These are phyloP conservation scores for Echinops telfairi DNA, from an alignment of 2,113 vertebrate species.

Conservation along the genomic window DNA sequence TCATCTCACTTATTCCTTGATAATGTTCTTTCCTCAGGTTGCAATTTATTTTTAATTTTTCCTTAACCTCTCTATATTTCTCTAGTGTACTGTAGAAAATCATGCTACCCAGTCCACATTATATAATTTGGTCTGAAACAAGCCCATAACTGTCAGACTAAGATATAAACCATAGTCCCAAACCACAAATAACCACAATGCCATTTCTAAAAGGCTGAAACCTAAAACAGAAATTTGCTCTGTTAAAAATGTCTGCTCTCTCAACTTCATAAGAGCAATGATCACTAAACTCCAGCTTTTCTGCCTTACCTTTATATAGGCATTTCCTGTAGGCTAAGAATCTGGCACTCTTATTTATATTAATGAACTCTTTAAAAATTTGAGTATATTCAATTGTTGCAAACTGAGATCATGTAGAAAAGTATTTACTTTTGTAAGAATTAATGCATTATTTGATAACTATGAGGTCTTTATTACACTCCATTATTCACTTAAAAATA, in stretches of 20 bases:
- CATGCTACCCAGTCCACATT: conserved; percentile 9
- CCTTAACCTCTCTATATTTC: conserved; percentile 54
- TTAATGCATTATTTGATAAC: background rate
- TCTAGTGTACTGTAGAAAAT: background rate
- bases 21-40: conserved; percentile 48
- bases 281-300: background rate
- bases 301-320: background rate
- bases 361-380: background rate
- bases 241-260: background rate
- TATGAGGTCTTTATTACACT: background rate
- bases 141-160: conserved; percentile 21
- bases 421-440: background rate
- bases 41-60: conserved; percentile 60
- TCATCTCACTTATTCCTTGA: conserved; percentile 48
- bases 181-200: conserved; percentile 1
- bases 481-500: conserved; percentile 12
- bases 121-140: conserved; percentile 49
- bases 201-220: background rate
- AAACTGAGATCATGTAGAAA: background rate
- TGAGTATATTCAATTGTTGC: background rate
- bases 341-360: background rate
- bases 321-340: background rate
- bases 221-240: background rate
- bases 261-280: background rate
- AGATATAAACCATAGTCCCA: conserved; percentile 44